Evolutionary conservation across 2,888 invertebrate genomes (phyloP), one percentile per base, ranked within the genome.

Genomic region (Drosophila limbata): DNA sequence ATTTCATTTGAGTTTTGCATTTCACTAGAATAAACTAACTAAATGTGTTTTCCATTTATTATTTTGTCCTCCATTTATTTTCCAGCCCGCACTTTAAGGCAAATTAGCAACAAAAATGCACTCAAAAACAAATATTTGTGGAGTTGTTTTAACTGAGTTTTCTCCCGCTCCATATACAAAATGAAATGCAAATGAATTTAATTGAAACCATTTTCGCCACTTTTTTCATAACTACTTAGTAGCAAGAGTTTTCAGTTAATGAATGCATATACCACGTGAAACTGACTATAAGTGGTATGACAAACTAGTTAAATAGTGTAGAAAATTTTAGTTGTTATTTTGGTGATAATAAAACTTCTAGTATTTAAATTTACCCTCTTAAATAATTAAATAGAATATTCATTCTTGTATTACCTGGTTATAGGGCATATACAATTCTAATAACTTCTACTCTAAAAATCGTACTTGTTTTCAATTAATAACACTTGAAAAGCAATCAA

Each of bases 41-140:
- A 53, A 57, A 53, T 53, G 19, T 45, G 19, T 17, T 63, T 31
- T 48, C 11, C n/a, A 48, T 57, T 64, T 37, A 39, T 21, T 28
- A 40, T n/a, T 37, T 44, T 53, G n/a, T 13, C 21, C 31, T 28
- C 21, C 21, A 56, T 52, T 33, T n/a, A 42, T 50, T 57, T 35
- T 19, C 10, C 42, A 39, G 44, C 21, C 39, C 59, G 51, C 51
- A 64, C 50, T 64, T 64, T 64, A 45, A 56, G 55, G n/a, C 42
- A 72, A 73, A 75, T 72, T 68, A 64, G 63, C 50, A 55, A 50
- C 48, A 66, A 55, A 55, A 47, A 33, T 62, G 10, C 48, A 44
- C 42, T 44, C 57, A 59, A 39, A 33, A 59, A 51, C 40, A 60
- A 57, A 65, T 71, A 35, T 61, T 55, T 50, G 13, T n/a, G 35